phyloP scores from a whole-genome alignment of 1,140 invertebrate genomes.

The Nephotettix cincticeps region DNA sequence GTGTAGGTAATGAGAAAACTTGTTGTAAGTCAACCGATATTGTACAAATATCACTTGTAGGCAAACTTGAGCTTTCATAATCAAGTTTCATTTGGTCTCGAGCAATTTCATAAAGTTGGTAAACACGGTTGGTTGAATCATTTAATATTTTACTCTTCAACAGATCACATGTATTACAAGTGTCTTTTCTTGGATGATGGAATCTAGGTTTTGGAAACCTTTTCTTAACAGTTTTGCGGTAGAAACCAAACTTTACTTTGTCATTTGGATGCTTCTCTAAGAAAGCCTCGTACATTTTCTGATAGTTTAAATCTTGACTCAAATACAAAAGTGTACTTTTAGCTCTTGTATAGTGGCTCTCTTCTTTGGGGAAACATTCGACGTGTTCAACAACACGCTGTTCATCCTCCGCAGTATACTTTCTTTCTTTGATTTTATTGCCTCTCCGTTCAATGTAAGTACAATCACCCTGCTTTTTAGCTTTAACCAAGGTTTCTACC shows the following conservation, averaged over 20 bases:
- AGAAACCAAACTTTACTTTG: conserved; percentile 1
- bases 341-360: conserved; percentile 19
- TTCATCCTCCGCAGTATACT: conserved; percentile 8
- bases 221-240: conserved; percentile 13
- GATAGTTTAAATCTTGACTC: conserved; percentile 17
- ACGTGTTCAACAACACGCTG: conserved; percentile 15
- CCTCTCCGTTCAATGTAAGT: conserved; percentile 16
- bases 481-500: conserved; percentile 20
- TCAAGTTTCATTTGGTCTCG: conserved; percentile 20
- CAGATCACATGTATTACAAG: conserved; percentile 21
- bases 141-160: conserved; percentile 15
- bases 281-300: conserved; percentile 3
- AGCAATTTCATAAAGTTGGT: conserved; percentile 10
- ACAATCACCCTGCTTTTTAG: conserved; percentile 17
- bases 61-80: background rate
- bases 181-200: conserved; percentile 22
- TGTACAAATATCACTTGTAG: conserved; percentile 18
- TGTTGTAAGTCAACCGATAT: conserved; percentile 27
- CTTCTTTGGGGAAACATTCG: conserved; percentile 20
- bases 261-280: background rate
- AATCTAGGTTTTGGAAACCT: conserved; percentile 19
- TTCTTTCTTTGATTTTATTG: conserved; percentile 26
- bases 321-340: conserved; percentile 7
- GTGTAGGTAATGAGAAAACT: conserved; percentile 24
- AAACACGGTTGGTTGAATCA: conserved; percentile 3